Evolutionary conservation across 2,113 vertebrate species (phyloP).

Genomic region (Rissa tridactyla): DNA sequence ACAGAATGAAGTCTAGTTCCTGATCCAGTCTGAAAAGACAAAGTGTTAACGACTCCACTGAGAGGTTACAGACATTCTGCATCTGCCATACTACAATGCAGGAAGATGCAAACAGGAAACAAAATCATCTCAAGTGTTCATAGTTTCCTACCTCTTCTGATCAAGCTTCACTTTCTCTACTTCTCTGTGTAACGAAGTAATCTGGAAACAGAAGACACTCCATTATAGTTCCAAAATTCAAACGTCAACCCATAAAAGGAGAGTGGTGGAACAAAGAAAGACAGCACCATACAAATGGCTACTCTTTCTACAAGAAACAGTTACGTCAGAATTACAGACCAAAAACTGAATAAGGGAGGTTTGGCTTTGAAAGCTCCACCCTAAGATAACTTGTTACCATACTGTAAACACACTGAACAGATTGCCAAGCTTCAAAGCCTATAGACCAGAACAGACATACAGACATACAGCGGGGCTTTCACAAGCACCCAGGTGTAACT

Average conservation of each 20-base stretch:
- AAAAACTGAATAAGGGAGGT: not conserved
- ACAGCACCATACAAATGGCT: not conserved
- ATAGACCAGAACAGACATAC: not conserved
- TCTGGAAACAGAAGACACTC: slow-evolving; percentile 62
- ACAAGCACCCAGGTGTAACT: not conserved
- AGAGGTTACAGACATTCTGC: rapidly evolving
- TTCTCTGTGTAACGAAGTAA: slow-evolving; percentile 91
- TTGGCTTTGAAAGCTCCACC: not conserved
- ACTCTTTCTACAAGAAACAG: not conserved
- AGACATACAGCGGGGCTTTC: rapidly evolving
- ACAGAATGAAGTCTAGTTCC: slow-evolving; percentile 96
- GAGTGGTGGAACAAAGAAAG: not conserved
- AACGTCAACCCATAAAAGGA: not conserved
- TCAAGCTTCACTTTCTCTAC: slow-evolving; percentile 98
- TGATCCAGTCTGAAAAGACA: slow-evolving; percentile 83
- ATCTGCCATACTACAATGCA: not conserved
- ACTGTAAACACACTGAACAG: not conserved
- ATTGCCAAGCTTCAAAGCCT: not conserved
- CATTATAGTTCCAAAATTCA: rapidly evolving
- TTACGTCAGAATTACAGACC: no score
- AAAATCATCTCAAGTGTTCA: rapidly evolving
- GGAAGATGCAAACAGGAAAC: not conserved
- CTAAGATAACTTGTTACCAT: rapidly evolving
- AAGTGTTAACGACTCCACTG: not conserved
- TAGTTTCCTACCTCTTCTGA: slow-evolving; percentile 80